Conservation (phyloP, 2,113 vertebrate species). For the Mionectes macconnelli region DNA sequence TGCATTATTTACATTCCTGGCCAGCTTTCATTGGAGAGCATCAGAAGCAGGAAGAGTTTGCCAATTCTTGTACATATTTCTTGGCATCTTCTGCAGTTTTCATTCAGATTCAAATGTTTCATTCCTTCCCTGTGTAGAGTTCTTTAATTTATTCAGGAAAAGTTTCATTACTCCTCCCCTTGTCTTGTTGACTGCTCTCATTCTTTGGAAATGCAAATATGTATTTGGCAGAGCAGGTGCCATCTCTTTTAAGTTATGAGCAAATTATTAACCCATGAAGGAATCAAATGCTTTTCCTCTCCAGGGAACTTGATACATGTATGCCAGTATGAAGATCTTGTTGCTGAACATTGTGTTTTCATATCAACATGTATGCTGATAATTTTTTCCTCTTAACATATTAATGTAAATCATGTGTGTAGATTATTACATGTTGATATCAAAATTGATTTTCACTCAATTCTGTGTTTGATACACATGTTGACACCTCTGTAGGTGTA, state of each 20-base stretch:
- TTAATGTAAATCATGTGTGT: neutral
- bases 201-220: conserved; percentile 61
- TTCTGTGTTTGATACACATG: neutral
- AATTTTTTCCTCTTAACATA: neutral
- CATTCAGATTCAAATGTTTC: conserved; percentile 54
- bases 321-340: neutral
- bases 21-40: neutral
- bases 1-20: conserved; percentile 11
- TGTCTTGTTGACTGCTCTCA: conserved; percentile 31
- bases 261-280: neutral
- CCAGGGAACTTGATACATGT: neutral
- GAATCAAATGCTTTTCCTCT: neutral
- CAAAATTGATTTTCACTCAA: neutral
- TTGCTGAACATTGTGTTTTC: neutral
- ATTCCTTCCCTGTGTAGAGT: neutral
- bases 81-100: conserved; percentile 29
- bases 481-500: neutral
- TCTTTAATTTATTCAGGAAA: conserved; percentile 52
- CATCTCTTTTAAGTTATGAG: neutral
- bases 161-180: conserved; percentile 37
- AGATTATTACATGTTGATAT: neutral
- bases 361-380: neutral
- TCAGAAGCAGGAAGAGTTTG: neutral
- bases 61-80: conserved; percentile 9
- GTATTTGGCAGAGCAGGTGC: conserved; percentile 40